Conservation (phyloP, 2,888 invertebrate species). For the Cartodere bifasciata region DNA sequence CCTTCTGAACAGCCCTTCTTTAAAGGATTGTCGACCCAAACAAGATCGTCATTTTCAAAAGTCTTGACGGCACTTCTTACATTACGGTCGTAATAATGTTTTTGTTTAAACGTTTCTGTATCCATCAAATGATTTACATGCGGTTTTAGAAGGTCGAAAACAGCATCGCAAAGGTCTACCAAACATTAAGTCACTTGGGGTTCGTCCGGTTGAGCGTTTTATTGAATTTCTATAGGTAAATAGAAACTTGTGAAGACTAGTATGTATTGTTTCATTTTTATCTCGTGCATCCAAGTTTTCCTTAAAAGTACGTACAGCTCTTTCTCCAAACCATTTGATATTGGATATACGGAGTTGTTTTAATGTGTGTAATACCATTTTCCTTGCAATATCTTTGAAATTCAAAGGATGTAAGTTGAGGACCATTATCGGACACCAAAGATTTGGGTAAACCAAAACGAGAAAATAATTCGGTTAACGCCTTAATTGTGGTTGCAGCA, state of each 20-base stretch:
- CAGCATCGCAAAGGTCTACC: no score
- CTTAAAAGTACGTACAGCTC: no score
- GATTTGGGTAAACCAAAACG: not conserved
- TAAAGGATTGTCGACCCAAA: no score
- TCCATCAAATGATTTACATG: no score
- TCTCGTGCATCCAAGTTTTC: not conserved
- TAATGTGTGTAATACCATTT: not conserved
- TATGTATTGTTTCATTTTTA: not conserved
- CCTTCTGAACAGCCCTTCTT: no score
- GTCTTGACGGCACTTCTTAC: no score
- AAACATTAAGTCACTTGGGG: no score
- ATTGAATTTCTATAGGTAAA: not conserved
- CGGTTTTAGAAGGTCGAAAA: no score
- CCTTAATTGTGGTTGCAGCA: not conserved
- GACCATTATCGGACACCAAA: not conserved
- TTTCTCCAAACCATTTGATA: no score
- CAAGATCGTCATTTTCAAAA: no score
- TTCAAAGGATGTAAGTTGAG: not conserved
- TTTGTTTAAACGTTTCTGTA: no score
- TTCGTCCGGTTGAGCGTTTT: not conserved
- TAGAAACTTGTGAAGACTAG: not conserved
- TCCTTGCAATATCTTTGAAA: not conserved
- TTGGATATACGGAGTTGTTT: not conserved
- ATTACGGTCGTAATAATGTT: no score
- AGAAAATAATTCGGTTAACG: not conserved